Percentiles rank a stretch among this genome's conserved stretches.
Conservation (phyloP, 2,888 invertebrate species). For the Rhodophaea formosa region DNA sequence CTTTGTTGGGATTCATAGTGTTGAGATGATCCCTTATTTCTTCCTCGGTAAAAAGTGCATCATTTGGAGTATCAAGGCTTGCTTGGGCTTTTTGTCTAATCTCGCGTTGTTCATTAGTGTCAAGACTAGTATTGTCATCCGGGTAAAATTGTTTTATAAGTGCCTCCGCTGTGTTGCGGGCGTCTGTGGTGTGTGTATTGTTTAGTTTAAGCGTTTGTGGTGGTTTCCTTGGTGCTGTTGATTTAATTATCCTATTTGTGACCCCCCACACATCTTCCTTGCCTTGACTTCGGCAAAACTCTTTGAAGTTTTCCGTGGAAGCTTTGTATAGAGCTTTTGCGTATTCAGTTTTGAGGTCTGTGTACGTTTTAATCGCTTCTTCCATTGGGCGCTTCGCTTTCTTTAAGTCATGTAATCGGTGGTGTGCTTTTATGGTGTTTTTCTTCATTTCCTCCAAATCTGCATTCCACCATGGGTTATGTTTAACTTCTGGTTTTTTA, state of each 20-base stretch:
- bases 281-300: conserved; percentile 29
- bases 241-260: conserved; percentile 29
- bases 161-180: conserved; percentile 20
- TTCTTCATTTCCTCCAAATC: conserved; percentile 16
- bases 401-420: too few relatives aligned
- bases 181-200: conserved; percentile 17
- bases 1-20: conserved; percentile 26
- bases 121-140: conserved; percentile 18
- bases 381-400: too few relatives aligned
- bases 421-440: conserved; percentile 8
- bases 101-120: neutral
- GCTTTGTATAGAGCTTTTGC: conserved; percentile 15
- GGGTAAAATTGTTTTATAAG: conserved; percentile 27
- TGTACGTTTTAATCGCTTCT: neutral
- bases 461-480: conserved; percentile 21
- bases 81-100: too few relatives aligned
- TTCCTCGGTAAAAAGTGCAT: conserved; percentile 23
- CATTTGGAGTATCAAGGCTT: too few relatives aligned
- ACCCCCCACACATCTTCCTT: conserved; percentile 31
- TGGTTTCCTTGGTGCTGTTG: conserved; percentile 17
- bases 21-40: conserved; percentile 22
- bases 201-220: conserved; percentile 23
- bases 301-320: conserved; percentile 25
- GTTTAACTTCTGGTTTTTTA: neutral
- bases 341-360: neutral